Conservation (phyloP, 2,888 invertebrate genomes). For the Diplolepis rosae region DNA sequence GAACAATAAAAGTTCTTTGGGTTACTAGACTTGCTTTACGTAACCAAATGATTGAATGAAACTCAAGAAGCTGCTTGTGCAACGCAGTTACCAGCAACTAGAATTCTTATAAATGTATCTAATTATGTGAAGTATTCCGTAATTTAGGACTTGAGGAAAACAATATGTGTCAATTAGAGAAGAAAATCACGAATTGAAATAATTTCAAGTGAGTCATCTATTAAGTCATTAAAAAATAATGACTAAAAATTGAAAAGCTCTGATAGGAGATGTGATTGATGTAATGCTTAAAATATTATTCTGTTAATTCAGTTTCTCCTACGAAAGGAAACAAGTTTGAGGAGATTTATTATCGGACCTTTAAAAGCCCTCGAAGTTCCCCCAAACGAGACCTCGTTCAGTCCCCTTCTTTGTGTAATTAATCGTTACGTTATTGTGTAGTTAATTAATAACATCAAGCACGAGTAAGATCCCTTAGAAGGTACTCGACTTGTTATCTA, state of each 20-base stretch:
- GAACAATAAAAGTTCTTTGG: conserved; percentile 18
- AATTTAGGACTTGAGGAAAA: conserved; percentile 13
- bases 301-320: conserved; percentile 17
- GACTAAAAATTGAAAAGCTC: background rate
- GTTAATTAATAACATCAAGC: conserved; percentile 30
- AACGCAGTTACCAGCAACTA: conserved; percentile 39
- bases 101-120: conserved; percentile 18
- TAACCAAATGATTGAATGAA: conserved; percentile 41
- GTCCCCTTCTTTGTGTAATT: conserved; percentile 11
- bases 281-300: conserved; percentile 19
- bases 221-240: background rate
- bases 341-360: conserved; percentile 21
- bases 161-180: conserved; percentile 26
- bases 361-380: conserved; percentile 24
- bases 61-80: conserved; percentile 47
- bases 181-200: conserved; percentile 26
- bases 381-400: conserved; percentile 19
- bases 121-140: conserved; percentile 5
- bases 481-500: conserved; percentile 11
- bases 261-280: background rate
- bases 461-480: conserved; percentile 2
- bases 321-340: conserved; percentile 10
- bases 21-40: conserved; percentile 14
- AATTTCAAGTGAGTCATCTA: conserved; percentile 11
- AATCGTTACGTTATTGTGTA: conserved; percentile 29